A percentile compares a stretch with the other conserved stretches of the same genome.
phyloP scores from a whole-genome alignment of 2,888 invertebrate genomes.

The Troides helena region DNA sequence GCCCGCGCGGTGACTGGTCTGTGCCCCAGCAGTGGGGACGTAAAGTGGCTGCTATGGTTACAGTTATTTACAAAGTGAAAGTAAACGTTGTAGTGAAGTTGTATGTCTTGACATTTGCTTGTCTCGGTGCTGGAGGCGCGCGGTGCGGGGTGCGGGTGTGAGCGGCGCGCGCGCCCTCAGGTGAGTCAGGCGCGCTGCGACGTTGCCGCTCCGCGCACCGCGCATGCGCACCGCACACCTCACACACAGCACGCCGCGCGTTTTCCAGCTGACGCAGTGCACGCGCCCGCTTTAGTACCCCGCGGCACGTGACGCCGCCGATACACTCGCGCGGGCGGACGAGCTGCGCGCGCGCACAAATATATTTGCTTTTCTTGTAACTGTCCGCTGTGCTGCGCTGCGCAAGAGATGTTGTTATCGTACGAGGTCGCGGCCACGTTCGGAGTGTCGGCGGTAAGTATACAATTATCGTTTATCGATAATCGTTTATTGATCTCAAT shows the following conservation, averaged over 20 bases:
- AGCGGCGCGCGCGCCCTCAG: slow-evolving; percentile 5
- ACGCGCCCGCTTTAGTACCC: neutral
- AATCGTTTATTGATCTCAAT: neutral
- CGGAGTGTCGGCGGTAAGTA: slow-evolving; percentile 9
- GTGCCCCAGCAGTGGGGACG: no score
- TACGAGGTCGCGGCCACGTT: slow-evolving; percentile 6
- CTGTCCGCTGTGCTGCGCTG: slow-evolving; percentile 4
- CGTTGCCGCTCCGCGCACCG: neutral
- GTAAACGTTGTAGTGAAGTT: no score
- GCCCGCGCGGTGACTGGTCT: no score
- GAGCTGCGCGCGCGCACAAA: neutral
- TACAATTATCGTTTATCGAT: neutral
- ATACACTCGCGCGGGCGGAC: neutral
- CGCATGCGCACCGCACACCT: no score
- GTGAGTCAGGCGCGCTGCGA: slow-evolving; percentile 7
- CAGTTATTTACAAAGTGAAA: no score
- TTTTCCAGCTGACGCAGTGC: neutral
- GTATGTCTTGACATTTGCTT: no score
- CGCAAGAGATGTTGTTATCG: slow-evolving; percentile 7
- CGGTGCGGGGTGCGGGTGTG: neutral
- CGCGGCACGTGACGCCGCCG: neutral
- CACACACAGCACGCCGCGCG: neutral
- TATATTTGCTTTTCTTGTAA: slow-evolving; percentile 5
- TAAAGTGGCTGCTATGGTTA: no score
- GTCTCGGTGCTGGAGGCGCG: no score